These are phyloP conservation scores for Ornithoptera alexandrae DNA, from an alignment of 2,888 invertebrate species.

Conservation along the genomic window DNA sequence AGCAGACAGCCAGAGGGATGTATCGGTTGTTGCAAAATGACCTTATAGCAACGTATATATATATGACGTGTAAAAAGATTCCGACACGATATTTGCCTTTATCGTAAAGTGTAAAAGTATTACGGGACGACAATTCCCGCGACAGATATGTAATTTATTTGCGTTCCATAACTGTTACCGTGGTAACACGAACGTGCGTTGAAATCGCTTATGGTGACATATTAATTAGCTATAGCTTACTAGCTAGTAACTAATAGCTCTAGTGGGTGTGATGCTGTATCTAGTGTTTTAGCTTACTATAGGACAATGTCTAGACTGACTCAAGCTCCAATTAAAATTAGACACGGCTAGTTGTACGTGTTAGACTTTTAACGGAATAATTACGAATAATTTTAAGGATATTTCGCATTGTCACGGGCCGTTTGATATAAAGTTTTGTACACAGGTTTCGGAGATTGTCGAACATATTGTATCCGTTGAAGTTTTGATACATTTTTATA, in stretches of 20 bases:
- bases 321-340: slow-evolving; percentile 61
- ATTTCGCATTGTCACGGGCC: slow-evolving; percentile 58
- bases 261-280: slow-evolving; percentile 41
- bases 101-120: not conserved
- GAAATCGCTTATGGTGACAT: slow-evolving; percentile 27
- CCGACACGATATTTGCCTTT: no score
- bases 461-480: slow-evolving; percentile 46
- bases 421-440: slow-evolving; percentile 61
- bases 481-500: slow-evolving; percentile 48
- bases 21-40: no score
- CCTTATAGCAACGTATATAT: no score
- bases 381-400: slow-evolving; percentile 51
- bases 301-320: slow-evolving; percentile 76
- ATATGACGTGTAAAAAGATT: no score
- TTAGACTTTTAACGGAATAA: slow-evolving; percentile 68
- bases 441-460: slow-evolving; percentile 47
- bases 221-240: slow-evolving; percentile 37
- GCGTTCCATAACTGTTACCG: slow-evolving; percentile 1
- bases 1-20: not conserved
- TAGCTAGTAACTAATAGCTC: slow-evolving; percentile 32
- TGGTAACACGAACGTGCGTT: slow-evolving; percentile 26
- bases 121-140: not conserved
- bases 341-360: slow-evolving; percentile 47
- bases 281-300: slow-evolving; percentile 52
- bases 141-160: not conserved